These are phyloP conservation scores for Microtus pennsylvanicus DNA, from an alignment of 2,113 vertebrate species.

Conservation along the genomic window DNA sequence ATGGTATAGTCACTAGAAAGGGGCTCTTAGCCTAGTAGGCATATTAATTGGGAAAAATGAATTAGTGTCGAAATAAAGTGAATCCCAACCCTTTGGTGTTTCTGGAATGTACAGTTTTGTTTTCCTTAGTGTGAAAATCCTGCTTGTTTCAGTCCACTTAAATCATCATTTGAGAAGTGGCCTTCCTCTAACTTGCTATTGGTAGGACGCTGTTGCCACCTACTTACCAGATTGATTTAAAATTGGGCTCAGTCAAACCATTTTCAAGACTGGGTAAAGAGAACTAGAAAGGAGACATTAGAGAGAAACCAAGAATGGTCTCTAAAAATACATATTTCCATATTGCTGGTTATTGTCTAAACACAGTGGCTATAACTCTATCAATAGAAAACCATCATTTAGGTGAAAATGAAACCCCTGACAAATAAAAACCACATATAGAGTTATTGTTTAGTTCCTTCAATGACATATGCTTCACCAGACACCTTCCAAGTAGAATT, in stretches of 20 bases:
- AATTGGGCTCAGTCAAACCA: constrained; percentile 35
- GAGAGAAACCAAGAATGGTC: not conserved
- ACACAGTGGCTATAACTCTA: not conserved
- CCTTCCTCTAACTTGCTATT: constrained; percentile 35
- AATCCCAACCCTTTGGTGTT: not conserved
- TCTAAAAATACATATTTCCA: not conserved
- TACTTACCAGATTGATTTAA: constrained; percentile 70
- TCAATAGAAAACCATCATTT: not conserved
- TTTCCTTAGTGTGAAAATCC: not conserved
- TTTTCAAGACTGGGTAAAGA: not conserved
- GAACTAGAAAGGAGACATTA: not conserved
- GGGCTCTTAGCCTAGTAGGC: not conserved
- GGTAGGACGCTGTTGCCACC: constrained; percentile 63
- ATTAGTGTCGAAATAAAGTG: not conserved
- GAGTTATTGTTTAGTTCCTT: not conserved
- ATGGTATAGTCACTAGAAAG: not conserved
- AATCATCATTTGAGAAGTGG: constrained; percentile 74
- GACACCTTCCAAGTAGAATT: not conserved
- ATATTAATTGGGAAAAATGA: constrained; percentile 23
- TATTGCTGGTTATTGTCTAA: not conserved
- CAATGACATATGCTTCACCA: not conserved
- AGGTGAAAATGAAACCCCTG: not conserved
- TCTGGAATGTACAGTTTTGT: not conserved
- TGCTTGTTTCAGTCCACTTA: constrained; percentile 69
- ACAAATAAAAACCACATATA: not conserved